phyloP scores from a whole-genome alignment of 2,113 vertebrate genomes.

The Urocolius indicus region DNA sequence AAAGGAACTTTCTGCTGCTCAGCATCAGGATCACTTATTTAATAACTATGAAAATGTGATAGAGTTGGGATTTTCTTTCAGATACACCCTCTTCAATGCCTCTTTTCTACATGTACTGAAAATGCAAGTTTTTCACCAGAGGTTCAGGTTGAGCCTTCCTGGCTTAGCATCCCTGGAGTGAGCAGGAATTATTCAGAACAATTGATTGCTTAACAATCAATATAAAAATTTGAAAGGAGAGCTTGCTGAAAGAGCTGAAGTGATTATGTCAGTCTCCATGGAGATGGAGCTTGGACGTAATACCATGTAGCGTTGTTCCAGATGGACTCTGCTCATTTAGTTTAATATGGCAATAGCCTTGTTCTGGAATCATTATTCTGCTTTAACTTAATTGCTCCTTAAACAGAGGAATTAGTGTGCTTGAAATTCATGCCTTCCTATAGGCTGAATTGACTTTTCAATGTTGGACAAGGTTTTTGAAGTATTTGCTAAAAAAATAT shows the following conservation, averaged over 20 bases:
- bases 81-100: neutral
- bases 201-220: neutral
- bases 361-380: neutral
- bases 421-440: neutral
- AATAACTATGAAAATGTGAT: neutral
- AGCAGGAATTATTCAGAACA: neutral
- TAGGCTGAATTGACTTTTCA: neutral
- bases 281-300: neutral
- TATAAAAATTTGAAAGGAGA: neutral
- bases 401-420: neutral
- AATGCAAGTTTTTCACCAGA: neutral
- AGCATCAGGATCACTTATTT: neutral
- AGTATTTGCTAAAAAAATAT: neutral
- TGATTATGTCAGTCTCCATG: constrained; percentile 26
- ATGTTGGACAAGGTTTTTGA: neutral
- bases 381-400: neutral
- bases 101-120: neutral
- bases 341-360: neutral
- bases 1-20: neutral
- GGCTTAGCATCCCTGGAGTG: neutral
- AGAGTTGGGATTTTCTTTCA: neutral
- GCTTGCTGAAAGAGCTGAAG: neutral
- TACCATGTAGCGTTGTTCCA: neutral
- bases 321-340: neutral
- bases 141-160: neutral